These are phyloP conservation scores for Mechanitis messenoides DNA, from an alignment of 2,888 invertebrate species.

Conservation along the genomic window DNA sequence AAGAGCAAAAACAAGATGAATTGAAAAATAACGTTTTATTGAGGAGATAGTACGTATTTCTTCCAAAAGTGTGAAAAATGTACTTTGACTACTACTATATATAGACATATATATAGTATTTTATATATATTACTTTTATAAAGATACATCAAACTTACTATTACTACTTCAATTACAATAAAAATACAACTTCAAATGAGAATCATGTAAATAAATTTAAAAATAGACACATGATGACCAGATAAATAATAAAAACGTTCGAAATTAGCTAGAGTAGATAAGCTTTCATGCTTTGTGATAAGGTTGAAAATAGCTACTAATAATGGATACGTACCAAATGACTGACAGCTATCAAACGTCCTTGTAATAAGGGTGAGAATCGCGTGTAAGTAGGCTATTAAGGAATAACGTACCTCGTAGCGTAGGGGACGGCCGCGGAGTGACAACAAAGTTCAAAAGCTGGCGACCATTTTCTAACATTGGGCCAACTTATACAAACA, in stretches of 20 bases:
- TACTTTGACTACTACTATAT: no score
- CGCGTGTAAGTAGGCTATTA: constrained; percentile 24
- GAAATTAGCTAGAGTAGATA: not conserved
- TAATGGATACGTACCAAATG: constrained; percentile 9
- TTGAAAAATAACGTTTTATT: constrained; percentile 19
- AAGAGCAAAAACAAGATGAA: constrained; percentile 21
- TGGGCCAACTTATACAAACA: constrained; percentile 25
- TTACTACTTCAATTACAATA: not conserved
- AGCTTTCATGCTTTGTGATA: constrained; percentile 16
- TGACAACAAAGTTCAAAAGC: constrained; percentile 44
- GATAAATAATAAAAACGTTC: not conserved
- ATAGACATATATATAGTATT: no score
- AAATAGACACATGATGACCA: constrained; percentile 17
- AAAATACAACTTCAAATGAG: not conserved
- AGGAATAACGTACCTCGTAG: constrained; percentile 49
- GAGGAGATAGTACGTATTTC: constrained; percentile 7
- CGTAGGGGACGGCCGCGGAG: constrained; percentile 56
- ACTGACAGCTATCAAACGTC: constrained; percentile 14
- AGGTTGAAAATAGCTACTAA: constrained; percentile 37
- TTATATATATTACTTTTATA: no score
- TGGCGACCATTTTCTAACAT: constrained; percentile 38
- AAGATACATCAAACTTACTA: not conserved
- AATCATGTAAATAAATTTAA: constrained; percentile 7
- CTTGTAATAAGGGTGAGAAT: constrained; percentile 23
- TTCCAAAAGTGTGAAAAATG: not conserved